These are phyloP conservation scores for Rhopilema esculentum DNA, from an alignment of 30 jellyfish, hydroid and myxozoan genomes.

Conservation along the genomic window DNA sequence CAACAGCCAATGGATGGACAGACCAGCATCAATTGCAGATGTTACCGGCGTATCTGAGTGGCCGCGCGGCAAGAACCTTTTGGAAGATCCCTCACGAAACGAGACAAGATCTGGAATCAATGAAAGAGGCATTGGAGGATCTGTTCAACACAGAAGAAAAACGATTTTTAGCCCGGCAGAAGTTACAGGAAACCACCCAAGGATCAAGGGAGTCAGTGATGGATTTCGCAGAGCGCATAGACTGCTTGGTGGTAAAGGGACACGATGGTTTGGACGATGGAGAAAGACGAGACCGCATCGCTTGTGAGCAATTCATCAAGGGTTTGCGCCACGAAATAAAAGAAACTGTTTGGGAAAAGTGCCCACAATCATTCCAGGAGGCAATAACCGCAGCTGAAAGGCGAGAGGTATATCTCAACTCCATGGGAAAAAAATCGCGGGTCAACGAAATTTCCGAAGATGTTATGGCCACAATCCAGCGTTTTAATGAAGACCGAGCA, in stretches of 20 bases:
- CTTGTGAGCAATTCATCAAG: constrained; percentile 39
- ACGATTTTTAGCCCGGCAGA: constrained; percentile 27
- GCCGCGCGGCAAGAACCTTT: constrained; percentile 55
- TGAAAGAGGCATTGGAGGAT: constrained; percentile 45
- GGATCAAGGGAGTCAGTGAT: constrained; percentile 31
- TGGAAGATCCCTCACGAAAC: constrained; percentile 27
- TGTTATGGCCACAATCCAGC: too few species aligned
- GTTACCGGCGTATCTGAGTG: constrained; percentile 40
- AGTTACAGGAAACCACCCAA: constrained; percentile 46
- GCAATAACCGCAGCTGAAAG: too few species aligned
- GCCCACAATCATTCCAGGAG: constrained; percentile 37
- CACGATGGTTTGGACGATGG: constrained; percentile 62
- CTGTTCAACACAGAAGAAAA: constrained; percentile 40
- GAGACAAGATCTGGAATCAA: constrained; percentile 24
- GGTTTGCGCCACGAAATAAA: constrained; percentile 42
- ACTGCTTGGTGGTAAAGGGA: constrained; percentile 47
- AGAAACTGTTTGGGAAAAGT: constrained; percentile 52
- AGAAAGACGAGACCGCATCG: constrained; percentile 52
- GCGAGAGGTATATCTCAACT: constrained; percentile 36
- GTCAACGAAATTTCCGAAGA: too few species aligned
- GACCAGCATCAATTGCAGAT: constrained; percentile 41
- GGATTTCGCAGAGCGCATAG: constrained; percentile 44
- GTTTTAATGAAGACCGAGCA: too few species aligned
- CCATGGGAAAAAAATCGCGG: too few species aligned
- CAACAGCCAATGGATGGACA: constrained; percentile 43